phyloP scores from a whole-genome alignment of 1,140 invertebrate species.

The Lepidurus couesii region DNA sequence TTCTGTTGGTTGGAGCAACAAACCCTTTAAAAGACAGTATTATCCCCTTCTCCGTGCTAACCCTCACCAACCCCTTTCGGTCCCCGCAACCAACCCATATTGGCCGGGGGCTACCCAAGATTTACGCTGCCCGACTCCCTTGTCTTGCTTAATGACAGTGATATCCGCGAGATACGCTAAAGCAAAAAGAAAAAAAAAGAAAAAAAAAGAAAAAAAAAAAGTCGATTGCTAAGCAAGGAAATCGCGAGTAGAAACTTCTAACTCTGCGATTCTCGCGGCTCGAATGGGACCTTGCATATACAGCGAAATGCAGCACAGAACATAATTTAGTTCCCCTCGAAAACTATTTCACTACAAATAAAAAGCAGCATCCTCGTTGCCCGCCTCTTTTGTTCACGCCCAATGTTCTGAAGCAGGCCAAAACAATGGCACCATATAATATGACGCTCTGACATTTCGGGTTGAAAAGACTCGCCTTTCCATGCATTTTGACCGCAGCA shows the following conservation, averaged over 20 bases:
- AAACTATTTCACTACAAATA: background rate
- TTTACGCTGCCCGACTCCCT: background rate
- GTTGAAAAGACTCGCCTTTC: background rate
- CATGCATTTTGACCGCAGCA: constrained; percentile 17
- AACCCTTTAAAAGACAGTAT: background rate
- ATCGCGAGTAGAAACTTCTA: background rate
- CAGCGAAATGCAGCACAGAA: background rate
- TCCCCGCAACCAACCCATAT: background rate
- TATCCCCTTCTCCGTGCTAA: background rate
- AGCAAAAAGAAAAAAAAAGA: background rate
- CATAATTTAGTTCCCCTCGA: background rate
- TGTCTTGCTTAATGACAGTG: constrained; percentile 18
- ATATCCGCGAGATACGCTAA: background rate
- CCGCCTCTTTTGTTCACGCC: background rate
- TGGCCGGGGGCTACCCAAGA: background rate
- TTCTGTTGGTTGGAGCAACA: background rate
- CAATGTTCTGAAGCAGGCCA: background rate
- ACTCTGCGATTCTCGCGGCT: background rate
- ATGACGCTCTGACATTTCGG: constrained; percentile 6
- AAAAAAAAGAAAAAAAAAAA: background rate
- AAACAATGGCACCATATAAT: constrained; percentile 1
- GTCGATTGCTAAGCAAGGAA: background rate
- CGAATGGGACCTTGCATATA: background rate
- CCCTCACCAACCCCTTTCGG: background rate
- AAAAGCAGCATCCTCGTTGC: background rate